These are phyloP conservation scores for Rhinatrema bivittatum DNA, from an alignment of 2,797 vertebrate species.

Conservation along the genomic window DNA sequence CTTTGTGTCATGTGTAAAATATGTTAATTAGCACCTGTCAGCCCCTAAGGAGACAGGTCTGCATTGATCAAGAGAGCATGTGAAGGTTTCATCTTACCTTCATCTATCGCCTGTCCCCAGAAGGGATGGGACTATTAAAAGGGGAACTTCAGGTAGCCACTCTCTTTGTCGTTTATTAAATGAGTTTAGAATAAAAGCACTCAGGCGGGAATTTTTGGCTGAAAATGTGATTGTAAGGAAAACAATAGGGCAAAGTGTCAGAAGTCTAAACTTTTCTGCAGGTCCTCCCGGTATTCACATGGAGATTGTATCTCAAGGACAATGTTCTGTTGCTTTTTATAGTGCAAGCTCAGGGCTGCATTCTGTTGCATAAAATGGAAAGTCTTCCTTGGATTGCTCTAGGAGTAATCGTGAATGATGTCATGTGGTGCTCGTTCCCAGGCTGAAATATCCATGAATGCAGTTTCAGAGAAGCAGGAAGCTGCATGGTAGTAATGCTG, in stretches of 20 bases:
- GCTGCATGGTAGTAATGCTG: too few relatives aligned
- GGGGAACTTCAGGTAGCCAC: slow-evolving; percentile 19
- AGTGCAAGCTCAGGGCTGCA: too few relatives aligned
- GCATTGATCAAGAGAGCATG: slow-evolving; percentile 42
- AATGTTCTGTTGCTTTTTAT: slow-evolving; percentile 25
- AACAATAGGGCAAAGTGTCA: slow-evolving; percentile 14
- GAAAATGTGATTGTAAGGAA: slow-evolving; percentile 12
- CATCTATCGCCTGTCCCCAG: slow-evolving; percentile 53
- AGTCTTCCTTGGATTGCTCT: too few relatives aligned
- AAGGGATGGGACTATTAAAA: slow-evolving; percentile 38
- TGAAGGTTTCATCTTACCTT: slow-evolving; percentile 56
- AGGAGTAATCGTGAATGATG: too few relatives aligned
- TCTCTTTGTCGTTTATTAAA: slow-evolving; percentile 30
- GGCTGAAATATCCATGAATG: too few relatives aligned
- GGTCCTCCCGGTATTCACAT: slow-evolving; percentile 7
- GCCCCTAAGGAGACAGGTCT: slow-evolving; percentile 41
- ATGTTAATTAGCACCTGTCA: slow-evolving; percentile 62
- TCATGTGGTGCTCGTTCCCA: too few relatives aligned
- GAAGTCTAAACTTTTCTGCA: slow-evolving; percentile 13
- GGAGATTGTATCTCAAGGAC: slow-evolving; percentile 14
- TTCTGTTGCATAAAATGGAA: too few relatives aligned
- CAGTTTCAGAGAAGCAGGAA: too few relatives aligned
- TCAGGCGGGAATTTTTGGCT: slow-evolving; percentile 28
- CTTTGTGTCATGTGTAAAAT: slow-evolving; percentile 48
- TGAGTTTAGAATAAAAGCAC: slow-evolving; percentile 23